A percentile compares a stretch with the other conserved stretches of the same genome.
phyloP scores from a whole-genome alignment of 2,797 vertebrate genomes.

The Pseudotriccus pelzelni region DNA sequence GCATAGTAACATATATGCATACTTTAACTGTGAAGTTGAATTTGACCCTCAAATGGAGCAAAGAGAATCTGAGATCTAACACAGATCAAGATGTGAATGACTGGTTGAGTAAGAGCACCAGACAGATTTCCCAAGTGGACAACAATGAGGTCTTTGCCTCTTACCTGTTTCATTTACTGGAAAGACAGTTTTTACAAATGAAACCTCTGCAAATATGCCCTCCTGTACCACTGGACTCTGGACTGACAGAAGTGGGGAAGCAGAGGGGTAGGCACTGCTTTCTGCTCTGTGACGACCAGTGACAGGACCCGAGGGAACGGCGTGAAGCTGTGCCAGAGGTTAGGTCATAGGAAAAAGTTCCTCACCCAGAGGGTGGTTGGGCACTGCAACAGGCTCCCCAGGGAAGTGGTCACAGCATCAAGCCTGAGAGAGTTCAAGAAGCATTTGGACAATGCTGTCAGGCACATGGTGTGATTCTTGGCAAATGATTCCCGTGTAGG shows the following conservation, averaged over 20 bases:
- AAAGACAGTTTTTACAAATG: background rate
- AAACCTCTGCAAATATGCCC: background rate
- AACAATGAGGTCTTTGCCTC: background rate
- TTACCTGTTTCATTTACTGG: background rate
- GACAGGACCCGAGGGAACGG: fast-evolving
- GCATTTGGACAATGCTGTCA: background rate
- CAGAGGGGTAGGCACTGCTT: background rate
- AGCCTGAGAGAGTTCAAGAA: background rate
- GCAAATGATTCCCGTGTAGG: background rate
- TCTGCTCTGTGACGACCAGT: background rate
- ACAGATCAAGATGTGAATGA: background rate
- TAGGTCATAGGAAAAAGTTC: background rate
- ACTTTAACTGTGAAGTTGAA: background rate
- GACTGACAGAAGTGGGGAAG: background rate
- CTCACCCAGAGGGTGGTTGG: background rate
- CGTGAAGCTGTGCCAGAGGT: background rate
- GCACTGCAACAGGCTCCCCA: background rate
- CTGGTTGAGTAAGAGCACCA: background rate
- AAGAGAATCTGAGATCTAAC: background rate
- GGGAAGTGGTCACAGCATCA: background rate
- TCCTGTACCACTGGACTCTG: background rate
- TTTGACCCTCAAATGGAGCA: background rate
- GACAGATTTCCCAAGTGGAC: background rate
- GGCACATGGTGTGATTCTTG: too few relatives aligned
- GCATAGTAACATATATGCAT: background rate